These are phyloP conservation scores for Incurvaria masculella DNA, from an alignment of 2,888 invertebrate genomes.

Conservation along the genomic window DNA sequence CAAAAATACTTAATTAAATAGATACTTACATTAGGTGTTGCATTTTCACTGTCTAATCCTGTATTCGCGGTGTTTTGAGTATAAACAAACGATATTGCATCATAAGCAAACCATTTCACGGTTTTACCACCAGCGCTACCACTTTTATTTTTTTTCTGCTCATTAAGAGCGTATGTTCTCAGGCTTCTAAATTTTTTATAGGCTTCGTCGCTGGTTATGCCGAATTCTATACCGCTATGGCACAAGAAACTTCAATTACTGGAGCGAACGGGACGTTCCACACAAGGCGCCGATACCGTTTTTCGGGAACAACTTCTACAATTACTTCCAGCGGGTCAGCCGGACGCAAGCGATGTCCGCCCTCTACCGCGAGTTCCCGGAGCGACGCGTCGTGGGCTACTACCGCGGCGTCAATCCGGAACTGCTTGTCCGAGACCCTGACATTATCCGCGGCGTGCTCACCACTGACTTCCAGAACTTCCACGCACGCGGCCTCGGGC, in stretches of 20 bases:
- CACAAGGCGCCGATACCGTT: conserved; percentile 28
- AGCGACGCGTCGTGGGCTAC: conserved; percentile 24
- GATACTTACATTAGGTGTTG: no score
- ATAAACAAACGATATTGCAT: no score
- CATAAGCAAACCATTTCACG: no score
- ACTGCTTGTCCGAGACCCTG: conserved; percentile 31
- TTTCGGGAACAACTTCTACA: conserved; percentile 29
- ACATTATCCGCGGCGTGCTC: conserved; percentile 27
- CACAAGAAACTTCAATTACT: conserved; percentile 29
- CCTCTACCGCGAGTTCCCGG: conserved; percentile 30
- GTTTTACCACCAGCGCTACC: no score
- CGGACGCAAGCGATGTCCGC: conserved; percentile 24
- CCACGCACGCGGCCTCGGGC: conserved; percentile 9
- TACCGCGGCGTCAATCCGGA: conserved; percentile 23
- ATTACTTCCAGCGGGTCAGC: conserved; percentile 25
- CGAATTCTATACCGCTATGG: conserved; percentile 15
- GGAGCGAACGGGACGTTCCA: conserved; percentile 32
- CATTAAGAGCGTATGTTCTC: no score
- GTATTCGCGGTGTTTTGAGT: no score
- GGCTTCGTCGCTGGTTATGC: no score
- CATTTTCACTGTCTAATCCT: no score
- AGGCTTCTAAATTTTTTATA: no score
- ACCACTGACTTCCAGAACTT: conserved; percentile 16
- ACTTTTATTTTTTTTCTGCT: no score
- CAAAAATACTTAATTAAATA: no score